These are phyloP conservation scores for Lepidocolaptes lacrymiger DNA, from an alignment of 2,797 vertebrate species.

Conservation along the genomic window DNA sequence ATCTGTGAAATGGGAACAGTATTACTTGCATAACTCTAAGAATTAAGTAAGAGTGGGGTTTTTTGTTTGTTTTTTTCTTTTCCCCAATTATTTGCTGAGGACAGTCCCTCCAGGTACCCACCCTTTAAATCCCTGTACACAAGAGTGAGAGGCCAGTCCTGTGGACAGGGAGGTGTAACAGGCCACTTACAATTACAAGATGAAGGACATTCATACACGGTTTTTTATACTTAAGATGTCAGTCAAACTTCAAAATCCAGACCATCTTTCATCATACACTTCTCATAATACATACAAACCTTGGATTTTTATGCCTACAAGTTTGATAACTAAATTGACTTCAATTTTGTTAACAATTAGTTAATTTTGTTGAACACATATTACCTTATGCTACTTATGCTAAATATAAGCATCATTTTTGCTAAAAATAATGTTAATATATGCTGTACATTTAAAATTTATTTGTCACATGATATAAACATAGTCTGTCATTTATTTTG, in stretches of 20 bases:
- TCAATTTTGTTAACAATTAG: slow-evolving; percentile 15
- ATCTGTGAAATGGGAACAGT: not conserved
- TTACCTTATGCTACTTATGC: not conserved
- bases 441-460: not conserved
- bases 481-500: not conserved
- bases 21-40: not conserved
- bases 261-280: not conserved
- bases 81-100: not conserved
- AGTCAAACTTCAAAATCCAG: not conserved
- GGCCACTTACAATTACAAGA: not conserved
- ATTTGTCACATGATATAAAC: not conserved
- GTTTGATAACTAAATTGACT: slow-evolving; percentile 15
- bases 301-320: slow-evolving; percentile 15
- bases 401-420: not conserved
- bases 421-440: not conserved
- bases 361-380: not conserved
- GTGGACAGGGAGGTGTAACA: not conserved
- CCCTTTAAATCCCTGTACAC: not conserved
- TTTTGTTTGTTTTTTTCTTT: not conserved
- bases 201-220: not conserved
- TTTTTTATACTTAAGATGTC: not conserved
- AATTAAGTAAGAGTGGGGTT: not conserved
- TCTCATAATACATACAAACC: not conserved
- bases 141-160: not conserved
- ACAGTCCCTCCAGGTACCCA: not conserved